phyloP scores from a whole-genome alignment of 2,113 vertebrate genomes.

The Saccopteryx bilineata region DNA sequence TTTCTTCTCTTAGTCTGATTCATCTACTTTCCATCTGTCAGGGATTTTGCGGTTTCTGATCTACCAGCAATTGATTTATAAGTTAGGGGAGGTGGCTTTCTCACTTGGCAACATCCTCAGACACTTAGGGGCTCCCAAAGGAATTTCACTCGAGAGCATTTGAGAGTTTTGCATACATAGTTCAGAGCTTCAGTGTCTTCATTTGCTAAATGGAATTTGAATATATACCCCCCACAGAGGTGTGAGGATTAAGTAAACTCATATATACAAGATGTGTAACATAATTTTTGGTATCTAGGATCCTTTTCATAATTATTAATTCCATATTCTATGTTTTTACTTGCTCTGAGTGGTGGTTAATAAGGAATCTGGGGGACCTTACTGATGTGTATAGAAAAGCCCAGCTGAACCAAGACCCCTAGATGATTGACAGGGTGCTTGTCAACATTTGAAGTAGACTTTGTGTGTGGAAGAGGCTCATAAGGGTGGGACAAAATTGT shows the following conservation, averaged over 20 bases:
- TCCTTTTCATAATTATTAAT: conserved; percentile 38
- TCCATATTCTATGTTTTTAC: not conserved
- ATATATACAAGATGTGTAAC: conserved; percentile 13
- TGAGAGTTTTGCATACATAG: not conserved
- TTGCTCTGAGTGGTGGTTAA: not conserved
- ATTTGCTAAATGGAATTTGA: conserved; percentile 6
- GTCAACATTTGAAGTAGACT: conserved; percentile 34
- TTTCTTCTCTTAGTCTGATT: conserved; percentile 5
- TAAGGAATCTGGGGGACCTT: conserved; percentile 5
- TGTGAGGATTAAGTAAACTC: conserved; percentile 6
- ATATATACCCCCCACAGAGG: conserved; percentile 14
- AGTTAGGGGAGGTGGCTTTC: not conserved
- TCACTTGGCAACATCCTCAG: conserved; percentile 35
- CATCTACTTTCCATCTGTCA: not conserved
- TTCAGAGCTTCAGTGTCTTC: conserved; percentile 7
- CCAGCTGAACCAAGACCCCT: not conserved
- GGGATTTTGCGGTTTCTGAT: conserved; percentile 1
- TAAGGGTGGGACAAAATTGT: not conserved
- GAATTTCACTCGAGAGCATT: not conserved
- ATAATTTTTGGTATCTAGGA: conserved; percentile 18
- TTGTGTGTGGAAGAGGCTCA: not conserved
- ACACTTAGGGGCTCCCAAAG: not conserved
- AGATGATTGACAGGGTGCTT: conserved; percentile 19
- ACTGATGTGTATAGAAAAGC: not conserved
- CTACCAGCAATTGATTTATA: not conserved